Percentiles rank a stretch among this genome's conserved stretches.
Conservation (phyloP, 2,797 vertebrate genomes). For the Artibeus lituratus region DNA sequence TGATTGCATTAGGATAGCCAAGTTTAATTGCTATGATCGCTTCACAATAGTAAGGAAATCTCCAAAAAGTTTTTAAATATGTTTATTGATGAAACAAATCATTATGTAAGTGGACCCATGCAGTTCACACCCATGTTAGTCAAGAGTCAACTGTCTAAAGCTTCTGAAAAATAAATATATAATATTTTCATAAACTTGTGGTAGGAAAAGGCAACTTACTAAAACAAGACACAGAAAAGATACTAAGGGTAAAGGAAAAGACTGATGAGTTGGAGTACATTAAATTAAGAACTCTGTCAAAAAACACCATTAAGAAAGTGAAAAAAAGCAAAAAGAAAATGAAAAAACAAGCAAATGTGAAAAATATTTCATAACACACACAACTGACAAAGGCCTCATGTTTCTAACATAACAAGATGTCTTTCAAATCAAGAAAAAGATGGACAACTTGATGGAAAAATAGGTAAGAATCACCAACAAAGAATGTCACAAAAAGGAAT, state of each 20-base stretch:
- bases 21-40: not conserved
- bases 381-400: not conserved
- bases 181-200: constrained; percentile 5
- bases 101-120: not conserved
- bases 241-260: not conserved
- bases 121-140: not conserved
- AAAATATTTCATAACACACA: not conserved
- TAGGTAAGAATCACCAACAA: not conserved
- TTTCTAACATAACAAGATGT: not conserved
- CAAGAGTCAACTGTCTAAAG: not conserved
- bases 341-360: not conserved
- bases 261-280: not conserved
- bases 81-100: not conserved
- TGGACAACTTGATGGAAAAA: not conserved
- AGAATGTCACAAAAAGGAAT: not conserved
- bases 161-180: constrained; percentile 41
- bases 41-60: not conserved
- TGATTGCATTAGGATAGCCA: not conserved
- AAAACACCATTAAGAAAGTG: not conserved
- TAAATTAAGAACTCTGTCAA: not conserved
- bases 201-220: not conserved
- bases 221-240: not conserved
- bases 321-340: not conserved
- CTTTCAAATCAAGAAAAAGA: not conserved
- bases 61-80: not conserved